Evolutionary conservation across 2,797 vertebrate species (phyloP).

Genomic region (Thaleichthys pacificus): DNA sequence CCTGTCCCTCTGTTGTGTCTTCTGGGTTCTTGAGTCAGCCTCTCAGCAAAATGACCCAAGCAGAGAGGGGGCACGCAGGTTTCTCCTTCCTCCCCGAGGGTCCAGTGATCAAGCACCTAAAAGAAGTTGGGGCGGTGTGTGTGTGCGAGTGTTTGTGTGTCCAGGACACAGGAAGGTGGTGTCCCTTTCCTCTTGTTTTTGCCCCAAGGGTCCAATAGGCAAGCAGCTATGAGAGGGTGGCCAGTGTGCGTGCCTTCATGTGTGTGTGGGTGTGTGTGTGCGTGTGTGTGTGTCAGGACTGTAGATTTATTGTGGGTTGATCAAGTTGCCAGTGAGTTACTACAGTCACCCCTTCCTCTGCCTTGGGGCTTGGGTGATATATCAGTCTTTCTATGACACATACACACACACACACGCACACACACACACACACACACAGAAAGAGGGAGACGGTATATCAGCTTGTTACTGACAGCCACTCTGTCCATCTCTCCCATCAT

Average conservation of each 20-base stretch:
- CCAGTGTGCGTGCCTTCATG: constrained; percentile 29
- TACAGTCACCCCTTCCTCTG: constrained; percentile 82
- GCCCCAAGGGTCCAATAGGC: constrained; percentile 58
- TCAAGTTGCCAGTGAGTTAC: constrained; percentile 88
- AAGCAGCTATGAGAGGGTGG: constrained; percentile 53
- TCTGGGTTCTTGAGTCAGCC: too few relatives aligned
- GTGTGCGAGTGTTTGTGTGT: constrained; percentile 9
- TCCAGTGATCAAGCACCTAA: too few relatives aligned
- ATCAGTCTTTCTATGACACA: constrained; percentile 66
- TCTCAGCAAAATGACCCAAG: too few relatives aligned
- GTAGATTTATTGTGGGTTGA: constrained; percentile 79
- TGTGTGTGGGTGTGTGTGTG: constrained; percentile 17
- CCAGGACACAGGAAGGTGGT: constrained; percentile 26
- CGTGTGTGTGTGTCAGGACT: constrained; percentile 52
- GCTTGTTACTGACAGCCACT: constrained; percentile 85
- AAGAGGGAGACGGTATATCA: constrained; percentile 79
- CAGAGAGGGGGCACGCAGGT: too few relatives aligned
- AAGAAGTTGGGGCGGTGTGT: constrained; percentile 14
- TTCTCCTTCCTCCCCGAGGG: too few relatives aligned
- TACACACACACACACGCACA: constrained; percentile 51
- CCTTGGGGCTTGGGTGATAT: constrained; percentile 71
- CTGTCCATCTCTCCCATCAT: constrained; percentile 92
- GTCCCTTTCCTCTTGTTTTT: constrained; percentile 62
- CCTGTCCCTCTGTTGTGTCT: too few relatives aligned
- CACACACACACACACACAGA: constrained; percentile 60